Conservation (phyloP, 2,113 vertebrate species). For the Cephalopterus ornatus region DNA sequence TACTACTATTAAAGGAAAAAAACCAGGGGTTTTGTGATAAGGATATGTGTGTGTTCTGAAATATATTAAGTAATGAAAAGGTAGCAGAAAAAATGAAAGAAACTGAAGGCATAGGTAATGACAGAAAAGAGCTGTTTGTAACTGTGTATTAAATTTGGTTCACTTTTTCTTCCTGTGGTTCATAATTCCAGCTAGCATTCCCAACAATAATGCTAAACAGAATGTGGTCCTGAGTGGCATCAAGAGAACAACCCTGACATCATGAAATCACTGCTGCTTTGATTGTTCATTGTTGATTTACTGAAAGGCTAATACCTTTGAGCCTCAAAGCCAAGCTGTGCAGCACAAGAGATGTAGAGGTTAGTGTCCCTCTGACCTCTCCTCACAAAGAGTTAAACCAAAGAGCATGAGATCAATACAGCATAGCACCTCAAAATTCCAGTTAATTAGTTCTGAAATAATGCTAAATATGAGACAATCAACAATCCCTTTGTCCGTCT, state of each 20-base stretch:
- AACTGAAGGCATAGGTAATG: not conserved
- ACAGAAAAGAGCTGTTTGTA: not conserved
- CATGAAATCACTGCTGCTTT: not conserved
- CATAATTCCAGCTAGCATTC: not conserved
- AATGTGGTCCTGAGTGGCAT: not conserved
- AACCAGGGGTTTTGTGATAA: not conserved
- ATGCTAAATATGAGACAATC: not conserved
- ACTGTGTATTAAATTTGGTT: not conserved
- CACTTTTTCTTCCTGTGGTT: not conserved
- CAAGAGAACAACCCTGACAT: not conserved
- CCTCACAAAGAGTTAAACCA: not conserved
- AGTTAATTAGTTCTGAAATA: not conserved
- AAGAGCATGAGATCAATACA: not conserved
- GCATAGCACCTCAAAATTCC: not conserved
- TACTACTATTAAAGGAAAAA: not conserved
- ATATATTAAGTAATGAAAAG: not conserved
- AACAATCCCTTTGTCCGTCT: rapidly evolving
- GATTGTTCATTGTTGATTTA: not conserved
- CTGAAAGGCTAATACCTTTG: not conserved
- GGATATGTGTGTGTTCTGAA: not conserved
- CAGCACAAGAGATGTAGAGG: not conserved
- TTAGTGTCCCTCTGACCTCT: not conserved
- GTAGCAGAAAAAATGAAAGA: not conserved
- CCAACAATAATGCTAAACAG: not conserved
- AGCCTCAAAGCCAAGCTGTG: not conserved